Evolutionary conservation across 2,797 vertebrate genomes (phyloP), one percentile per base, ranked within the genome.

Genomic region (Lates japonicus): DNA sequence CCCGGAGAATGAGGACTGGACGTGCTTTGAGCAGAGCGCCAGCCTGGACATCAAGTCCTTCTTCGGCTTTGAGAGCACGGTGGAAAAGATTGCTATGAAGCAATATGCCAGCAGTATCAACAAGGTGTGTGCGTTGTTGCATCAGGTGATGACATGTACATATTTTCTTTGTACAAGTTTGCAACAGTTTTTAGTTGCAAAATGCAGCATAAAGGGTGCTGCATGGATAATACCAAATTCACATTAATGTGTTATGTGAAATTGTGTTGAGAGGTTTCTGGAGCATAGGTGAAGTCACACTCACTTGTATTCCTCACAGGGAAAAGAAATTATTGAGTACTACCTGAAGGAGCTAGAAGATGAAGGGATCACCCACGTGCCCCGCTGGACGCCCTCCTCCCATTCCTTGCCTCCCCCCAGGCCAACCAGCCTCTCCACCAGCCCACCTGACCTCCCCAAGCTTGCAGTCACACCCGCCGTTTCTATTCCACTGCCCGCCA

Each of bases 31-130:
- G 68, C 98, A 99, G 90, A 97, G 96, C 5, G 98, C 98, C 83
- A 98, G 96, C 88, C 94, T 99, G 90, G 98, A 99, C 87, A 99
- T 99, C 84, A 99, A 99, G 88, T 99, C 98, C 29, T 99, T 99
- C 92, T 99, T 99, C 55, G 98, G 98, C 73, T 99, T 99, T 78
- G 98, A 99, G 95, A 99, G 97, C 93, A 97, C 97, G 3, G 97
- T 98, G 76, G 98, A 99, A 90, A 99, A 98, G 91, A 97, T 99
- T 35, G 98, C 97, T 13, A 99, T 99, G 98, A 99, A 97, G 84
- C 98, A 99, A 33, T 99, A 99, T 12, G 97, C 97, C 82, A 96
- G 96, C 95, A 99, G 97, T 91, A 99, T 99, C 93, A 98, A 98
- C 78, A 95, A 95, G 92, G 95, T 95, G 33, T 65, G 85, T 76